These are phyloP conservation scores for Megaleporinus macrocephalus DNA, from an alignment of 2,113 vertebrate genomes.

Conservation along the genomic window DNA sequence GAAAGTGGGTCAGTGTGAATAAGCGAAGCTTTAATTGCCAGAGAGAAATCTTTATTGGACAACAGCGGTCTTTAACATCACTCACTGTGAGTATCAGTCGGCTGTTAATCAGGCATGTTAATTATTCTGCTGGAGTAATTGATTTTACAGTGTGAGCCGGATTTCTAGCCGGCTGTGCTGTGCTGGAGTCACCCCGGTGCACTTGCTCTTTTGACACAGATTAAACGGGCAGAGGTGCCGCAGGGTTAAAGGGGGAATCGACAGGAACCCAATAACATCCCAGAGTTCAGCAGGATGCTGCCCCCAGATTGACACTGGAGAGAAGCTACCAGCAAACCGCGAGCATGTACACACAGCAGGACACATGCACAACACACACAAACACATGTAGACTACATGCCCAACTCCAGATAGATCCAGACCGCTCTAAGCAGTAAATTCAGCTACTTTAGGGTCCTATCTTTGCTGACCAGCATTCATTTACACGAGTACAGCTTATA, in stretches of 20 bases:
- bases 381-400: conserved; percentile 2
- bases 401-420: no score
- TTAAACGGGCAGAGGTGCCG: conserved; percentile 61
- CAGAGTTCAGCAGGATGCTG: conserved; percentile 65
- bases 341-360: not conserved
- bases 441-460: no score
- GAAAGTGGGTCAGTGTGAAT: conserved; percentile 1
- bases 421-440: no score
- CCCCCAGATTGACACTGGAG: conserved; percentile 59
- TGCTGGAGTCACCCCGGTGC: conserved; percentile 11
- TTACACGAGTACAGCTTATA: no score
- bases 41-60: conserved; percentile 17
- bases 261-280: conserved; percentile 62
- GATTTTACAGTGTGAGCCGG: conserved; percentile 3
- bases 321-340: not conserved
- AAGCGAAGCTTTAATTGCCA: not conserved
- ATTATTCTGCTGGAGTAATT: conserved; percentile 45
- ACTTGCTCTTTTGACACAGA: conserved; percentile 64
- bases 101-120: conserved; percentile 58
- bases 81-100: conserved; percentile 28
- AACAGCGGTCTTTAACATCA: not conserved
- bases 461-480: no score
- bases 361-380: not conserved
- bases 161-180: conserved; percentile 21
- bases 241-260: conserved; percentile 47